Conservation (phyloP, 2,888 invertebrate species). For the Fabriciana adippe region DNA sequence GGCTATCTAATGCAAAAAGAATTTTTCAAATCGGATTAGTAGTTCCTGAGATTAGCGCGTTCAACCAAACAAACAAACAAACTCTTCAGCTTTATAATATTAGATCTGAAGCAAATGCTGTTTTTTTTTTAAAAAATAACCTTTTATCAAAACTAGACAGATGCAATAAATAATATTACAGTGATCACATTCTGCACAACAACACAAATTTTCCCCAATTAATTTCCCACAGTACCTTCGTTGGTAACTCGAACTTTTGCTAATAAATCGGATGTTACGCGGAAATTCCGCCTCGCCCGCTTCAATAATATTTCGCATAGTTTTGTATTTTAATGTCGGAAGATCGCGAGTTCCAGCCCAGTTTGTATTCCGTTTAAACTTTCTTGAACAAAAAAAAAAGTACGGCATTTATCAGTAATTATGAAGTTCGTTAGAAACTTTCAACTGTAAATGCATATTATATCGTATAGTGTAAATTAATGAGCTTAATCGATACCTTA, state of each 20-base stretch:
- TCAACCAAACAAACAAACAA: too few species aligned
- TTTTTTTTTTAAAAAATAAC: background rate
- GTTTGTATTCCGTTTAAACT: slow-evolving; percentile 26
- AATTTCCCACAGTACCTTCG: slow-evolving; percentile 9
- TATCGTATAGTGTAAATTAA: background rate
- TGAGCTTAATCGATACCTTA: background rate
- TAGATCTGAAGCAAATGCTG: background rate
- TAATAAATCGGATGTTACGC: slow-evolving; percentile 46
- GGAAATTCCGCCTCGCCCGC: slow-evolving; percentile 36
- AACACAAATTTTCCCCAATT: slow-evolving; percentile 14
- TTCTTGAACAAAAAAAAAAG: slow-evolving; percentile 14
- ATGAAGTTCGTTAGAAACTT: slow-evolving; percentile 4
- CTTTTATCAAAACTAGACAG: background rate
- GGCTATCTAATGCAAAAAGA: too few species aligned
- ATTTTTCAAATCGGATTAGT: too few species aligned
- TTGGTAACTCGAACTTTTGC: slow-evolving; percentile 41
- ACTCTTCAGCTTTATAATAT: too few species aligned
- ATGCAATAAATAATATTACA: background rate
- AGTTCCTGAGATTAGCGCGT: too few species aligned
- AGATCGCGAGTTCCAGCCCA: slow-evolving; percentile 29
- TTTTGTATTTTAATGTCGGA: slow-evolving; percentile 41
- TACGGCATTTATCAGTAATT: slow-evolving; percentile 19
- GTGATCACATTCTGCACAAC: slow-evolving; percentile 8
- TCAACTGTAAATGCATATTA: background rate
- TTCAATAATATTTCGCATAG: slow-evolving; percentile 45